Evolutionary conservation across 2,888 invertebrate species (phyloP), one percentile per base, ranked within the genome.

Genomic region (Euproctis similis): DNA sequence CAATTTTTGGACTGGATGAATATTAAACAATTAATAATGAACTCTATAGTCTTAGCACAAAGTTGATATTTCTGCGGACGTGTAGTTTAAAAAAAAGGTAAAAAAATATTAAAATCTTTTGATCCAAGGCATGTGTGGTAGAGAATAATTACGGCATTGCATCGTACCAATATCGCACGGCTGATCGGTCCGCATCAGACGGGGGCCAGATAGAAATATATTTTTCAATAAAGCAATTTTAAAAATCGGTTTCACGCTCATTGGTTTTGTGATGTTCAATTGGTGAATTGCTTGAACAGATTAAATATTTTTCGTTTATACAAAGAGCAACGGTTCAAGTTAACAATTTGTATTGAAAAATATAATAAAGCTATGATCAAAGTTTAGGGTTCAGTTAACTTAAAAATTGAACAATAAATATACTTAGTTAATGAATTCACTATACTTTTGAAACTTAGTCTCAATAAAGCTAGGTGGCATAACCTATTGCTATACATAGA

Each of bases 1-100:
- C 59, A 59, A 64, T 73, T 72, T 70, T 66, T 44, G 64, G 55
- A 45, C 19, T 44, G 64, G 55, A 45, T 17, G 27, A 36, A 34
- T 20, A 21, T 8, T 19, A 26, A 28, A 24, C 18, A 31, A 34
- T 0, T 13, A 12, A 34, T 26, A 28, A 34, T 12, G 26, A 46
- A 42, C 38, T 27, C 20, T 41, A 39, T 25, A 3, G 23, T 34
- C 30, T 7, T 0, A 2, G 1, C 6, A 24, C 33, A 68, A 24
- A 38, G 58, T 42, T 36, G 12, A 42, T 37, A 36, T 41, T 56
- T 4, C 12, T 8, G 8, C 38, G 45, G 31, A 8, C 2, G 4
- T 9, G 14, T 4, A 2, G 20, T 28, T 42, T 41, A 31, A 21
- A 21, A 31, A 44, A 47, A 32, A 31, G 39, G 36, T 42, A 39